Conservation (phyloP, 2,888 invertebrate species). For the Camptogramma bilineatum region DNA sequence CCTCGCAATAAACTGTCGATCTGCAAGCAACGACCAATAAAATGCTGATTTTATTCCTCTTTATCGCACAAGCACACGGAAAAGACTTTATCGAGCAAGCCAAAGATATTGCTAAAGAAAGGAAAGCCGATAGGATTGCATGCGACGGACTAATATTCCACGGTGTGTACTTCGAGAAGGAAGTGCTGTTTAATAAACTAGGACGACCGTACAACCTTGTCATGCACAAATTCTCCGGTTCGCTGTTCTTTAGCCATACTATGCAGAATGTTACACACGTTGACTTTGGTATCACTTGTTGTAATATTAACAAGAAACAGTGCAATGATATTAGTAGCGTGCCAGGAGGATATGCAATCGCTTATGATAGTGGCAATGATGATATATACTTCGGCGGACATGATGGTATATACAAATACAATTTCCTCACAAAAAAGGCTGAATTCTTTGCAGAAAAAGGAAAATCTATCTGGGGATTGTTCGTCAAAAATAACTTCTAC, state of each 20-base stretch:
- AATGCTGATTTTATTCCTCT: conserved; percentile 41
- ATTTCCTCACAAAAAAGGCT: conserved; percentile 65
- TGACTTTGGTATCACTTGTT: conserved; percentile 67
- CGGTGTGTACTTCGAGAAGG: conserved; percentile 65
- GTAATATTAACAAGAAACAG: conserved; percentile 57
- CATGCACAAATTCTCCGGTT: conserved; percentile 68
- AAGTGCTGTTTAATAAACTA: conserved; percentile 56
- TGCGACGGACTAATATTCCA: conserved; percentile 71
- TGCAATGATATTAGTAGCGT: conserved; percentile 60
- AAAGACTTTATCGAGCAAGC: conserved; percentile 9
- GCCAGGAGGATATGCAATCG: conserved; percentile 72
- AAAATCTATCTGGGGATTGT: conserved; percentile 72
- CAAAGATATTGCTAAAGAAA: conserved; percentile 14
- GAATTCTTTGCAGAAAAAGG: conserved; percentile 72
- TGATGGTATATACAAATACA: conserved; percentile 76
- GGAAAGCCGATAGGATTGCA: conserved; percentile 39
- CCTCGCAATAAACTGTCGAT: conserved; percentile 34
- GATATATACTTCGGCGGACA: conserved; percentile 76
- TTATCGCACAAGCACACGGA: conserved; percentile 34
- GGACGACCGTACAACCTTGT: conserved; percentile 70
- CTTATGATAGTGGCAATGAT: conserved; percentile 72
- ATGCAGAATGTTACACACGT: conserved; percentile 58
- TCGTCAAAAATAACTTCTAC: conserved; percentile 68
- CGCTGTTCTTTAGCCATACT: conserved; percentile 73
- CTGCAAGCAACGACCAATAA: conserved; percentile 40